Base-by-base conservation (phyloP, 2,797 vertebrate species). In the Periophthalmus magnuspinnatus region DNA sequence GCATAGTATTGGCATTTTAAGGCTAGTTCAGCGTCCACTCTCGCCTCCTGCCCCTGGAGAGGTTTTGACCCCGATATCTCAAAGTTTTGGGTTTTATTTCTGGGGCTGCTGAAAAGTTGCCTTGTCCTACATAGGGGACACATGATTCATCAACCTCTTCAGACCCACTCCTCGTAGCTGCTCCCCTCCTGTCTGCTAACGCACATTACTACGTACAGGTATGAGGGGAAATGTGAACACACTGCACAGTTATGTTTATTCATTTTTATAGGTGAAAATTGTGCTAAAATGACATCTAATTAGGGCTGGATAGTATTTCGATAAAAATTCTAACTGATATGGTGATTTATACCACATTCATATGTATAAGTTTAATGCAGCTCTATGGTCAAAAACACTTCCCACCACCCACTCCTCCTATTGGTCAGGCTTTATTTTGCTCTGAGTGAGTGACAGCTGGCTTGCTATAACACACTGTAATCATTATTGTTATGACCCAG, bases 41-140 rank as follows among this genome's bases (percentile, higher is more conserved):
- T 86, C 91, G 78, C 90, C 90, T 22, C 28, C 19, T 22, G 10
- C 84, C 91, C 85, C 89, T 71, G 19, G 93, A 89, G 93, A 84
- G 80, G 77, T 68, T 75, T 81, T 93, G 92, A 94, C 93, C 94
- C 91, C 91, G 93, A 94, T 88, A 70, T 83, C 86, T 76, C 74
- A 87, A 89, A 88, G 82, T 91, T 92, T 67, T n/a, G 36, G 91
- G 81, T 41, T 47, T 63, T 87, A 60, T 93, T 93, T 91, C 87
- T 90, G 79, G 86, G 86, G 77, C 89, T 90, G 78, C 80, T 83
- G 90, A 89, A 90, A 93, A 94, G 92, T 93, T 93, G 84, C 80
- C 86, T 91, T 88, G 93, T 91, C 90, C 93, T 92, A 93, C 64
- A 89, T 93, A 92, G 81, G 87, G 79, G 79, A 81, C 70, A 72